Base-by-base conservation (phyloP, 1,140 invertebrate species). In the Conus ventricosus region DNA sequence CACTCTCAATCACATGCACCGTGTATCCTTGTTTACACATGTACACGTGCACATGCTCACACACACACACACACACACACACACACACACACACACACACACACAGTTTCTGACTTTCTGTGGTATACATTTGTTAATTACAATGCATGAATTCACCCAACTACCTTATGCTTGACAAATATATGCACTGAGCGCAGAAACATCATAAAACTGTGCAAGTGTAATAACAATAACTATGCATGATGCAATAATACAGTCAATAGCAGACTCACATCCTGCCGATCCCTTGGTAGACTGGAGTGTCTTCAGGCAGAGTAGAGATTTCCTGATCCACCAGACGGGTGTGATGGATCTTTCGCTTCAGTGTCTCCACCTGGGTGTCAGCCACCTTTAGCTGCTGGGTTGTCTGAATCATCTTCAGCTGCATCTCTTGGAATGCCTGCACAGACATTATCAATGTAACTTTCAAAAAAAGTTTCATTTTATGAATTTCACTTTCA, bases 341-440 rank as follows among this genome's bases (percentile, higher is more conserved):
- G 81, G 97, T 96, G 92, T 97, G 97, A 85, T 97, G 96, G 90
- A 97, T 97, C 20, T 96, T 96, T 85, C 96, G 95, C 90, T 96
- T 97, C 20, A 98, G 94, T 8, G 96, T 96, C 71, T 97, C 97
- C 88, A 98, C 97, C 95, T 98, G 97, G 5, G 97, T 94, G 95
- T 98, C 97, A 15, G 97, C 96, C 71, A 98, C 92, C 93, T 97
- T 97, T 76, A 98, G 95, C 94, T 98, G 98, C 93, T 98, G 97
- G 87, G 96, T 96, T 1, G 97, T 97, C 90, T 97, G 97, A 4
- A 97, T 95, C 96, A 97, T 97, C 95, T 98, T 98, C n/a, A 96
- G 96, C 93, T 98, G 97, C 67, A 98, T 95, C 91, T 98, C 97
- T 53, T 96, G 94, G 93, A 98, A 98, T 15, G 97, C 98, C 96